These are phyloP conservation scores for Heliconius hermathena DNA, from an alignment of 1,140 invertebrate species.

Conservation along the genomic window DNA sequence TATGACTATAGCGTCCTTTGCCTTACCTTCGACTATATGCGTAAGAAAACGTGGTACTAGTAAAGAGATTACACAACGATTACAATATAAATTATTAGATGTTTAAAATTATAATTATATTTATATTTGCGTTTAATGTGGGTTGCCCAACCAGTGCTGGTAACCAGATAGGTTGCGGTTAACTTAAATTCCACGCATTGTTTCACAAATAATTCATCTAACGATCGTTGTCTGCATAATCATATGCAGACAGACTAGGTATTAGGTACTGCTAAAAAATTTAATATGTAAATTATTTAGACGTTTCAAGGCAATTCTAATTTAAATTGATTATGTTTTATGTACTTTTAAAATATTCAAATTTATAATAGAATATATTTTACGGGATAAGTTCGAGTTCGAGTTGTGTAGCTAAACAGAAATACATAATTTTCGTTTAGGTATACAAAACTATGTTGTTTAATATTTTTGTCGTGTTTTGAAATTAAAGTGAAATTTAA, in stretches of 20 bases:
- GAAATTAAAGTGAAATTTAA: no score
- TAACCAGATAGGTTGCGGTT: constrained; percentile 3
- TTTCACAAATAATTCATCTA: neutral
- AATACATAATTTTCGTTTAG: no score
- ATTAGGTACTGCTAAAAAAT: neutral
- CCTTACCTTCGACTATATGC: no score
- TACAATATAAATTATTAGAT: neutral
- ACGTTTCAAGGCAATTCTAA: neutral
- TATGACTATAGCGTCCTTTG: no score
- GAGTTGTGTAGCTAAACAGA: neutral
- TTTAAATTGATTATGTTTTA: neutral
- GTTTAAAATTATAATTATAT: neutral
- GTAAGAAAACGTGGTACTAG: no score
- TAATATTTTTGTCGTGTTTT: neutral
- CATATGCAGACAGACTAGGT: neutral
- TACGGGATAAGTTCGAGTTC: no score
- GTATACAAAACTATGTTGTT: no score
- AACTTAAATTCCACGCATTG: neutral
- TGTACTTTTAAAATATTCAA: neutral
- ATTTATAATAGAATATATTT: no score
- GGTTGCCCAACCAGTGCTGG: neutral
- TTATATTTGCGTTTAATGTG: neutral
- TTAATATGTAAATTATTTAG: neutral
- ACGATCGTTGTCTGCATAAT: neutral
- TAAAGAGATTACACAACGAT: no score